phyloP scores from a whole-genome alignment of 1,140 invertebrate species.

The Caenorhabditis remanei region DNA sequence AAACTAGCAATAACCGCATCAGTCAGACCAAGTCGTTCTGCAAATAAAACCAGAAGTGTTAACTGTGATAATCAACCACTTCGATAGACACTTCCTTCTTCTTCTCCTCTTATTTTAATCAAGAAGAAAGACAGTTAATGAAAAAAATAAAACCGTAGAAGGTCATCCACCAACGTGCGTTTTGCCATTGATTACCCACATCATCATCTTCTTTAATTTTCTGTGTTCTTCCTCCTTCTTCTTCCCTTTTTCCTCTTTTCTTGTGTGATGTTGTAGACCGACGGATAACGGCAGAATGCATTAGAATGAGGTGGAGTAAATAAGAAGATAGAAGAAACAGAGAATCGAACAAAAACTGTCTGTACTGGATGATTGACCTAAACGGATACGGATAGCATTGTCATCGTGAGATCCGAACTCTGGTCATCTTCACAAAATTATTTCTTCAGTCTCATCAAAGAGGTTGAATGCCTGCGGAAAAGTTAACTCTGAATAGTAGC shows the following conservation, averaged over 20 bases:
- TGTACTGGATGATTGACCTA: neutral
- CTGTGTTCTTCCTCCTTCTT: slow-evolving; percentile 31
- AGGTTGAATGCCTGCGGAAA: no score
- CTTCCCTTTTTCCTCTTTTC: neutral
- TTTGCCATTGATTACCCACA: slow-evolving; percentile 34
- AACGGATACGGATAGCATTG: neutral
- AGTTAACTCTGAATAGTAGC: no score
- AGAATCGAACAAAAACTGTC: slow-evolving; percentile 54
- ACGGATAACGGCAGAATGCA: slow-evolving; percentile 11
- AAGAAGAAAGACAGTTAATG: slow-evolving; percentile 44
- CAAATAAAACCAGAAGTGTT: slow-evolving; percentile 33
- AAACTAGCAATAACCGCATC: slow-evolving; percentile 3
- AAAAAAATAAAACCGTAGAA: slow-evolving; percentile 30
- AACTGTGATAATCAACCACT: slow-evolving; percentile 17
- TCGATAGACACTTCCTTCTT: slow-evolving; percentile 21
- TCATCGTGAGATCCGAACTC: neutral
- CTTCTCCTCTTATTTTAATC: slow-evolving; percentile 1
- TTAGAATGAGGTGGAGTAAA: neutral
- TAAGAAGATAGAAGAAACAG: neutral
- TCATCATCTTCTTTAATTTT: slow-evolving; percentile 42
- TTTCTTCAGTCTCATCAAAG: no score
- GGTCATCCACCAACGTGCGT: slow-evolving; percentile 43
- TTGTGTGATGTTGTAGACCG: slow-evolving; percentile 1
- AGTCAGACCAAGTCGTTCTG: neutral
- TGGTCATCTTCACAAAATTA: no score